phyloP scores from a whole-genome alignment of 1,140 invertebrate species.

The Drosophila pallidifrons region DNA sequence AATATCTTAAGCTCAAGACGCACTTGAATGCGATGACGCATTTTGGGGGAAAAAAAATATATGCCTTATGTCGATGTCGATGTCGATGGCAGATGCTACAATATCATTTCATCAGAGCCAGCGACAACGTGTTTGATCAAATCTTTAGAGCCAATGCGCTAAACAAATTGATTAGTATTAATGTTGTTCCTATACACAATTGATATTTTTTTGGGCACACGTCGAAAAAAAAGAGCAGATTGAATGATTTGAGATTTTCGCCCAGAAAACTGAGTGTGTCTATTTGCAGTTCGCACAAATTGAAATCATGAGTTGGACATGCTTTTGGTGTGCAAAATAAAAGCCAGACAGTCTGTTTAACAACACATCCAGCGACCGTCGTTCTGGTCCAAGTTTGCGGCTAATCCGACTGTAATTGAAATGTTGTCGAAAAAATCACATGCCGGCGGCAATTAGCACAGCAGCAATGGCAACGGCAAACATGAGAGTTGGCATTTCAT shows the following conservation, averaged over 20 bases:
- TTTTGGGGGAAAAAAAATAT: background rate
- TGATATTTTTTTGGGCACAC: slow-evolving; percentile 22
- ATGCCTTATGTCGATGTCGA: slow-evolving; percentile 4
- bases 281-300: slow-evolving; percentile 54
- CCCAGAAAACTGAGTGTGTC: background rate
- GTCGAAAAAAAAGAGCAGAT: background rate
- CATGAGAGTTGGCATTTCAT: slow-evolving; percentile 25
- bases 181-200: background rate
- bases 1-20: slow-evolving; percentile 6
- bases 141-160: slow-evolving; percentile 34
- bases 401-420: slow-evolving; percentile 63
- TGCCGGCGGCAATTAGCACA: slow-evolving; percentile 72
- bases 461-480: slow-evolving; percentile 22
- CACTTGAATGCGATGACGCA: slow-evolving; percentile 13
- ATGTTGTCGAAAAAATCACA: slow-evolving; percentile 68
- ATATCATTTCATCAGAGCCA: background rate
- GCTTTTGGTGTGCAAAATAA: background rate
- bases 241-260: slow-evolving; percentile 6
- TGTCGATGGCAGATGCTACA: no score
- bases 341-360: slow-evolving; percentile 5
- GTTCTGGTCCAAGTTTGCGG: slow-evolving; percentile 21
- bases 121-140: slow-evolving; percentile 30
- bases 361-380: background rate
- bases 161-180: slow-evolving; percentile 49
- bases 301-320: slow-evolving; percentile 66